Evolutionary conservation across 2,113 vertebrate species (phyloP).

Genomic region (Orthonyx spaldingii): DNA sequence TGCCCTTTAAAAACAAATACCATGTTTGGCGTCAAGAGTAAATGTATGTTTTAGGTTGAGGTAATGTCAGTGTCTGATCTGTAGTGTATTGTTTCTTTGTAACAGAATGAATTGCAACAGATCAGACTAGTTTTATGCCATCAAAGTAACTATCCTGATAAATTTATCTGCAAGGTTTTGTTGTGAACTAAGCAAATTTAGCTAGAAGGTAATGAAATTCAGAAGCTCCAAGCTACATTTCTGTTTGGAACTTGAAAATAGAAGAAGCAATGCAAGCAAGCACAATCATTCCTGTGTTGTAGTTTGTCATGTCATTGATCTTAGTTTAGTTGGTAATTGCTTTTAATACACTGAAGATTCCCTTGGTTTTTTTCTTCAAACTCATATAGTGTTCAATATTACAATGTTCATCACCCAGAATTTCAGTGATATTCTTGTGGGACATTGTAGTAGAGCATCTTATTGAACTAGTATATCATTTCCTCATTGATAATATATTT

Average conservation of each 20-base stretch:
- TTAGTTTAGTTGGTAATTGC: conserved; percentile 47
- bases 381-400: background rate
- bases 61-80: background rate
- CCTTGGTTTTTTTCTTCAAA: background rate
- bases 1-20: background rate
- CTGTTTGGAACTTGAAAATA: background rate
- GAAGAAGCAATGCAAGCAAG: conserved; percentile 3
- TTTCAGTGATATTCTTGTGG: background rate
- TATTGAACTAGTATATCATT: conserved; percentile 23
- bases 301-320: conserved; percentile 21
- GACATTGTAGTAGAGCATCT: background rate
- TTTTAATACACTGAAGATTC: conserved; percentile 51
- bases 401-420: background rate
- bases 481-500: background rate
- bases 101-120: background rate
- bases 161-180: background rate
- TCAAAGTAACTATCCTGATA: background rate
- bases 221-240: background rate
- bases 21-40: background rate
- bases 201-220: background rate
- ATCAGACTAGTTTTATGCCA: background rate
- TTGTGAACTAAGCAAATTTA: background rate
- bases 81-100: background rate
- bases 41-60: background rate
- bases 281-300: background rate